These are phyloP conservation scores for Parauchenoglanis punctatus DNA, from an alignment of 2,797 vertebrate genomes.

Conservation along the genomic window DNA sequence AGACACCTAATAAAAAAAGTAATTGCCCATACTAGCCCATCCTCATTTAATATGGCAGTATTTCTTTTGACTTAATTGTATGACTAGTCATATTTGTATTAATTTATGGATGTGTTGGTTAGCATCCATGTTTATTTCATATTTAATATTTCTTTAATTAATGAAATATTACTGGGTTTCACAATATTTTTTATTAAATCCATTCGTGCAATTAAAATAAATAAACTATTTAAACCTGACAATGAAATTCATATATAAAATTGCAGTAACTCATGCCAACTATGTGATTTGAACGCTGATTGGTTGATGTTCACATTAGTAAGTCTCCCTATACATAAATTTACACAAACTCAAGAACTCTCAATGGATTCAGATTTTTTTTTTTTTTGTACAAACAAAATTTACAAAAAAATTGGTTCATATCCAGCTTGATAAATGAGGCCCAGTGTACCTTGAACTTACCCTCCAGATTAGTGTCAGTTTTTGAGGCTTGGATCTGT, in stretches of 20 bases:
- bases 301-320: not conserved
- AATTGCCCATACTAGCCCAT: not conserved
- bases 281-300: not conserved
- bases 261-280: not conserved
- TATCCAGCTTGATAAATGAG: not conserved
- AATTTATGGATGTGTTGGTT: not conserved
- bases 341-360: not conserved
- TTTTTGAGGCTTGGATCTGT: not conserved
- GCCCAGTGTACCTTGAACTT: not conserved
- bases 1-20: not conserved
- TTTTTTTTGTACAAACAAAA: not conserved
- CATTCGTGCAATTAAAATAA: not conserved
- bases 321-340: not conserved
- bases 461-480: constrained; percentile 60
- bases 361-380: not conserved
- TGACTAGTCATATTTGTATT: not conserved
- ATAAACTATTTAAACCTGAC: not conserved
- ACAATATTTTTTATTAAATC: not conserved
- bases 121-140: not conserved
- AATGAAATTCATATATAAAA: not conserved
- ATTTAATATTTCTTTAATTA: not conserved
- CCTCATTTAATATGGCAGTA: too few species aligned
- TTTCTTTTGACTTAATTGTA: not conserved
- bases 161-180: not conserved
- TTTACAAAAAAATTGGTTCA: not conserved